These are phyloP conservation scores for Orientallactaga bullata DNA, from an alignment of 2,113 vertebrate genomes.

Conservation along the genomic window DNA sequence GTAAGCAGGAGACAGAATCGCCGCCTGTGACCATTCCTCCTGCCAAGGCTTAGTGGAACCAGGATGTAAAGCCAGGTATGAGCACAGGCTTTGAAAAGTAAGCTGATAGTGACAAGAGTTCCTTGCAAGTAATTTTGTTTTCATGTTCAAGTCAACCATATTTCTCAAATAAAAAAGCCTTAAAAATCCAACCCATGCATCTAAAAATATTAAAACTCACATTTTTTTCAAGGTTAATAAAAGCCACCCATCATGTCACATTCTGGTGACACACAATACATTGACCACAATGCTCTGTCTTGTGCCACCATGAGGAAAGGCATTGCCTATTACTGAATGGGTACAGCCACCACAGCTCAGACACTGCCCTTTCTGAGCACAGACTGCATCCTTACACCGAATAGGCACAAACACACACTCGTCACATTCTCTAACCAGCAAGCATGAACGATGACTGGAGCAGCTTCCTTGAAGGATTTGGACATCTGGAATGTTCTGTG, in stretches of 20 bases:
- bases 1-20: background rate
- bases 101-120: slow-evolving; percentile 36
- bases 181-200: background rate
- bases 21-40: background rate
- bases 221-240: slow-evolving; percentile 1
- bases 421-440: background rate
- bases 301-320: background rate
- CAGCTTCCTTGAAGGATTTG: background rate
- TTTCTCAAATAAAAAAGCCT: background rate
- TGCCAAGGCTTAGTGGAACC: background rate
- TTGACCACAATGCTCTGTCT: background rate
- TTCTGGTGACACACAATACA: background rate
- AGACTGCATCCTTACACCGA: background rate
- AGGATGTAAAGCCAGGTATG: slow-evolving; percentile 10
- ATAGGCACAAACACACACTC: background rate
- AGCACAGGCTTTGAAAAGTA: slow-evolving; percentile 45
- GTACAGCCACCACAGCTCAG: background rate
- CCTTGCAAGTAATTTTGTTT: slow-evolving; percentile 17
- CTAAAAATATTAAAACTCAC: background rate
- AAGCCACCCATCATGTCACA: background rate
- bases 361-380: background rate
- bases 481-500: background rate
- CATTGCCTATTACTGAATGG: background rate
- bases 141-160: background rate
- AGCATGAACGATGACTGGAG: background rate